phyloP scores from a whole-genome alignment of 92 coral and sea anemone genomes.

The Anthopleura xanthogrammica region DNA sequence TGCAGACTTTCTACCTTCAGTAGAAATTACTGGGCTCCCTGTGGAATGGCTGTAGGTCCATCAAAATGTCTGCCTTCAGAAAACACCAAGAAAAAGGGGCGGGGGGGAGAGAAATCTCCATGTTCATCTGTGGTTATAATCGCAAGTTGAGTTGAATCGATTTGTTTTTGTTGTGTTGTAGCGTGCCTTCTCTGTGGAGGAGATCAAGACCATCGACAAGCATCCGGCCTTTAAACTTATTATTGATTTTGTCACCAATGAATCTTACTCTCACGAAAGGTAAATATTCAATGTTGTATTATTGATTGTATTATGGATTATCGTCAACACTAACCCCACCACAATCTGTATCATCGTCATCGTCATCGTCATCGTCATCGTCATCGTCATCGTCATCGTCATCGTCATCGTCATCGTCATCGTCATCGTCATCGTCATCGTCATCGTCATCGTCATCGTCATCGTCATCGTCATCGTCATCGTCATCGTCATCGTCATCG shows the following conservation, averaged over 20 bases:
- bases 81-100: too few relatives aligned
- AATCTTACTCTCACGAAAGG: conserved; percentile 89
- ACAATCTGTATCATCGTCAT: neutral
- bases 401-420: neutral
- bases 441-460: neutral
- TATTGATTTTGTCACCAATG: conserved; percentile 93
- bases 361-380: neutral
- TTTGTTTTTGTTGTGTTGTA: conserved; percentile 1
- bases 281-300: neutral
- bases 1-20: too few relatives aligned
- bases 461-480: neutral
- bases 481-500: neutral
- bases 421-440: neutral
- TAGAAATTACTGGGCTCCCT: too few relatives aligned
- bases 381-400: neutral
- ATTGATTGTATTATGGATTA: neutral
- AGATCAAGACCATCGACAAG: conserved; percentile 83
- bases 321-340: neutral
- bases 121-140: neutral
- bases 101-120: too few relatives aligned
- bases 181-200: conserved; percentile 78
- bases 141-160: neutral
- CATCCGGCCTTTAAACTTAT: conserved; percentile 93
- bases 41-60: too few relatives aligned
- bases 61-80: too few relatives aligned